These are phyloP conservation scores for Cephalophus harveyi DNA, from an alignment of 2,113 vertebrate genomes.

Conservation along the genomic window DNA sequence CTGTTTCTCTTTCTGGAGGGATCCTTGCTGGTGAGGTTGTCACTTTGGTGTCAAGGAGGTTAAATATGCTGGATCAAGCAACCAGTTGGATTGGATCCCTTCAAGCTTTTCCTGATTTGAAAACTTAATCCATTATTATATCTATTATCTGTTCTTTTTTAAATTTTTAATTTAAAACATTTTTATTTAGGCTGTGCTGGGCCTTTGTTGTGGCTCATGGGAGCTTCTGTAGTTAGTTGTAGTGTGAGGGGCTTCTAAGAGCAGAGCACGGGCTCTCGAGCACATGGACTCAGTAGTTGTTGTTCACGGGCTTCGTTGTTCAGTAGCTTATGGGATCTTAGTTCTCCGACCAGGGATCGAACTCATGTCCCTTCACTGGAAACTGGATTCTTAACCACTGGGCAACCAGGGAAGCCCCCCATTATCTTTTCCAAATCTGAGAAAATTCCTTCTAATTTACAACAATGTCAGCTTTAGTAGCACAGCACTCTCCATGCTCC, in stretches of 20 bases:
- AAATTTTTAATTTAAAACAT: background rate
- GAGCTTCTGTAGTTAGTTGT: background rate
- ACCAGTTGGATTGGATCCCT: background rate
- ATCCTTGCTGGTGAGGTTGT: background rate
- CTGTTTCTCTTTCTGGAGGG: background rate
- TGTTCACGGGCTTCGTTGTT: background rate
- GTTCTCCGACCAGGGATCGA: background rate
- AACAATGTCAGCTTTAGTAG: background rate
- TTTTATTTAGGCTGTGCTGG: background rate
- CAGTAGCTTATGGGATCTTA: background rate
- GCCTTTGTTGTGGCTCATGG: background rate
- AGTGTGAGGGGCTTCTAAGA: background rate
- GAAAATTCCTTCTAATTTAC: background rate
- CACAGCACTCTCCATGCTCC: background rate
- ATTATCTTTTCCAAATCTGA: slow-evolving; percentile 20
- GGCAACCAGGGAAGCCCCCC: background rate
- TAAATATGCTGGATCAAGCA: background rate
- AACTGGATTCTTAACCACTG: background rate
- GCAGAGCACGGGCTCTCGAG: background rate
- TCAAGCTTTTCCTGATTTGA: background rate
- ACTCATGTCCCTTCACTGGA: background rate
- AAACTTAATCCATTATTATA: background rate
- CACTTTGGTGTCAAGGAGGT: background rate
- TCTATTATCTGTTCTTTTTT: background rate
- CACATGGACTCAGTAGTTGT: background rate